These are phyloP conservation scores for Charina bottae DNA, from an alignment of 2,113 vertebrate genomes.

Conservation along the genomic window DNA sequence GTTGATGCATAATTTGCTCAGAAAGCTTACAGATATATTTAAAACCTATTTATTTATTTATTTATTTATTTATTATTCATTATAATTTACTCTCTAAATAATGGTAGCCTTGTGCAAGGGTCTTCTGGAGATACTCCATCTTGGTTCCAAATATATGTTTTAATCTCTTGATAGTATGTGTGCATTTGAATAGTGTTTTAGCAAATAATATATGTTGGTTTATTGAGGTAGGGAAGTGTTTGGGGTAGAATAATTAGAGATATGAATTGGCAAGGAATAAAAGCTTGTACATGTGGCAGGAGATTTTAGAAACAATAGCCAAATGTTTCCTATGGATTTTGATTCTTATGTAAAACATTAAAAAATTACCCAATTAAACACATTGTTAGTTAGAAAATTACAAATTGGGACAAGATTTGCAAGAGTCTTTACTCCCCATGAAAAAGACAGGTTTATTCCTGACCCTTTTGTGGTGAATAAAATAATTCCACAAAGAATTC, in stretches of 20 bases:
- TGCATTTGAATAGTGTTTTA: neutral
- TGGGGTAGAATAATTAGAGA: neutral
- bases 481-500: neutral
- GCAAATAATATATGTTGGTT: neutral
- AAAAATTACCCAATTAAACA: neutral
- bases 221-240: neutral
- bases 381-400: neutral
- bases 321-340: neutral
- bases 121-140: neutral
- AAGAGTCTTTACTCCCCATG: neutral
- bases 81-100: neutral
- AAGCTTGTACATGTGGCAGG: neutral
- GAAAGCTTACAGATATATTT: neutral
- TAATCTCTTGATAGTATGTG: neutral
- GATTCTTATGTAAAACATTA: neutral
- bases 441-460: neutral
- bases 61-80: neutral
- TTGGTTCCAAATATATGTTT: neutral
- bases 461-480: neutral
- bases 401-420: neutral
- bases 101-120: fast-evolving
- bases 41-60: neutral
- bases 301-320: neutral
- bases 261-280: neutral
- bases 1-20: neutral